Base-by-base conservation (phyloP, 2,888 invertebrate species). In the Drosophila emarginata region DNA sequence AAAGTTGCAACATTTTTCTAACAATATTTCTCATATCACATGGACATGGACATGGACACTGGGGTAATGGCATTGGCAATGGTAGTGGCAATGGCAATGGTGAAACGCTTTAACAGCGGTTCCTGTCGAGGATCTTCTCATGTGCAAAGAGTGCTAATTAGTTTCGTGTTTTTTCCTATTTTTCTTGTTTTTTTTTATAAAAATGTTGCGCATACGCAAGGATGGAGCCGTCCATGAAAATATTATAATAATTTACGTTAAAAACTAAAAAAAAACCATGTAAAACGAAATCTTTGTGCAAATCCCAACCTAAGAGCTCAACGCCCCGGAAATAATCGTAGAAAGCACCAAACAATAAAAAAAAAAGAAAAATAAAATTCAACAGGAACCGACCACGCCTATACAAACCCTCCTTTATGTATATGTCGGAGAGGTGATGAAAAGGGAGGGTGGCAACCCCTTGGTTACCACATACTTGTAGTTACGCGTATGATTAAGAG, bases 1-100 rank as follows among this genome's bases (percentile, higher is more conserved):
- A 87, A 85, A 85, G 82, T 85, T 83, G 80, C 67, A 72, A 72
- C 73, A 74, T 59, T 72, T 79, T 77, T 64, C 62, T 68, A 77
- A 74, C 71, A 72, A 76, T 62, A 66, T 77, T 61, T 75, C 67
- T 78, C 70, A 70, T 77, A 69, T 76, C 72, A 71, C 78, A 72
- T 78, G 72, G 23, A 23, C 4, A 23, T 23, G 23, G 23, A 82
- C 72, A 70, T 53, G 62, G 64, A 74, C 67, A 54, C 40, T 40
- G 26, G 14, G 40, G n/a, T n/a, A n/a, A n/a, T n/a, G 7, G 39
- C 40, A 11, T 9, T 40, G 40, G 40, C 2, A 40, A 14, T 40
- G 40, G 40, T 18, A 45, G 4, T 18, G 45, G 45, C 45, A 45
- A 12, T 45, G 26, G 14, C 15, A 23, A 21, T 39, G 12, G 21